phyloP scores from a whole-genome alignment of 2,888 invertebrate species.

The Lypha dubia region DNA sequence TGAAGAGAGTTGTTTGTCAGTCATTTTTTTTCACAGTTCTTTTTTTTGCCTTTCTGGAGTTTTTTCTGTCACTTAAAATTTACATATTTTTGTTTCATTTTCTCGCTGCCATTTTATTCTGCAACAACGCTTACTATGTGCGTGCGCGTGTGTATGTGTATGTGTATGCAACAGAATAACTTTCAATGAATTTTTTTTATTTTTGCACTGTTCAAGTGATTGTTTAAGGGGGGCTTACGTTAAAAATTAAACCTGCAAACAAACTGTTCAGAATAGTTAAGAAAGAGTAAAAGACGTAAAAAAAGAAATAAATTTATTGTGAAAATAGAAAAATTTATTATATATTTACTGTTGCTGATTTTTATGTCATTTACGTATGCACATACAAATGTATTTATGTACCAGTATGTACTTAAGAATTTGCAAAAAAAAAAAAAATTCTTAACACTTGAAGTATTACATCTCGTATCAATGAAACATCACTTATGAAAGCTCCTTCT shows the following conservation, averaged over 20 bases:
- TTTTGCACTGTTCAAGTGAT: slow-evolving; percentile 41
- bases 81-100: background rate
- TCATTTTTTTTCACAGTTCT: slow-evolving; percentile 43
- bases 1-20: slow-evolving; percentile 61
- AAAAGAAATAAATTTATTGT: background rate
- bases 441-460: no score
- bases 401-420: no score
- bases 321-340: slow-evolving; percentile 5
- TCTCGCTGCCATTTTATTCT: slow-evolving; percentile 28
- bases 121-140: slow-evolving; percentile 17
- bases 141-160: slow-evolving; percentile 3
- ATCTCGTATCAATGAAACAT: no score
- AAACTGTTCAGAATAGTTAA: slow-evolving; percentile 31
- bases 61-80: slow-evolving; percentile 39
- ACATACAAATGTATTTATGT: no score
- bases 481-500: no score
- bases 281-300: background rate
- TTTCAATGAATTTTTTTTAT: slow-evolving; percentile 55
- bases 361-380: slow-evolving; percentile 2
- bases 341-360: background rate
- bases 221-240: slow-evolving; percentile 42
- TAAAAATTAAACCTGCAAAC: slow-evolving; percentile 51
- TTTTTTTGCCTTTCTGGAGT: slow-evolving; percentile 19
- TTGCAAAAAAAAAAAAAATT: no score
- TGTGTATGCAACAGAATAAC: slow-evolving; percentile 68